Conservation (phyloP, 2,888 invertebrate species). For the Melinaea marsaeus region DNA sequence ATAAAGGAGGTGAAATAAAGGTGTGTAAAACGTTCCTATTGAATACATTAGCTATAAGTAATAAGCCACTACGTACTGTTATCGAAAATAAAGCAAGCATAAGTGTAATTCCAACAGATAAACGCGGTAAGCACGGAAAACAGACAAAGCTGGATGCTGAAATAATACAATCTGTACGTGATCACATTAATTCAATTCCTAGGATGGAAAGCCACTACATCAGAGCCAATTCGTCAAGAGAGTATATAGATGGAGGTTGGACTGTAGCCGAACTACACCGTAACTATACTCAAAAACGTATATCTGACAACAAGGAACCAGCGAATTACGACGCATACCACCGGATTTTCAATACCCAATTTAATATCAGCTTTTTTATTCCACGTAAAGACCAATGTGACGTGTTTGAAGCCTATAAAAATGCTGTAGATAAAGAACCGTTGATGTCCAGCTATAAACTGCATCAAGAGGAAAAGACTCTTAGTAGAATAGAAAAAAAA, state of each 20-base stretch:
- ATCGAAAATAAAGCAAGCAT: no score
- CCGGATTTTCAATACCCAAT: slow-evolving; percentile 14
- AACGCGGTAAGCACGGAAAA: no score
- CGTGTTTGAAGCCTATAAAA: slow-evolving; percentile 15
- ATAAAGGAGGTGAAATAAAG: background rate
- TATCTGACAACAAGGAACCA: slow-evolving; percentile 6
- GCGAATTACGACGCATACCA: slow-evolving; percentile 11
- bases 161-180: slow-evolving; percentile 4
- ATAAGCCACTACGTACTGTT: no score
- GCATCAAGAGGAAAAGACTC: slow-evolving; percentile 6
- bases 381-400: slow-evolving; percentile 23
- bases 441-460: background rate
- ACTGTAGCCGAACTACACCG: slow-evolving; percentile 6
- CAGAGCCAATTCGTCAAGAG: slow-evolving; percentile 8
- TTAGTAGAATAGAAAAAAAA: slow-evolving; percentile 7
- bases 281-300: slow-evolving; percentile 2
- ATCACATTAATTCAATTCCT: slow-evolving; percentile 11
- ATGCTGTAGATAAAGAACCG: slow-evolving; percentile 11
- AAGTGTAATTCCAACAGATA: no score
- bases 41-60: no score
- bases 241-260: slow-evolving; percentile 9
- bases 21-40: background rate
- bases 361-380: slow-evolving; percentile 15
- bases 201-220: slow-evolving; percentile 4
- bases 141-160: slow-evolving; percentile 6